A percentile compares a stretch with the other conserved stretches of the same genome.
Conservation (phyloP, 2,113 vertebrate genomes). For the Irena cyanogastra region DNA sequence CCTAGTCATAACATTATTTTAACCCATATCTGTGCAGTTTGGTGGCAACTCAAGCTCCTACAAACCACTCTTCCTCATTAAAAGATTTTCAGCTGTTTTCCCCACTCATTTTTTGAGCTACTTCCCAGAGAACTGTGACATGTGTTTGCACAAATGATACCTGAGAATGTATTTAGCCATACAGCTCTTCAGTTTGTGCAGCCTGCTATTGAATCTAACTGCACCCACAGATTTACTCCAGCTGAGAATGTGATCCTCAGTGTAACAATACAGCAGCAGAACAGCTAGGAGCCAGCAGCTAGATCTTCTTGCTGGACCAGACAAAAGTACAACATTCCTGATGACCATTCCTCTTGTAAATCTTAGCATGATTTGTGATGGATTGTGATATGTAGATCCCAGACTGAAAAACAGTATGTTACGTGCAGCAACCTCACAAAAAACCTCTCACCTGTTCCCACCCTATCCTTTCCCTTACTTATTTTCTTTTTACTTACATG, state of each 20-base stretch:
- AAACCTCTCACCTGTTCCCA: not conserved
- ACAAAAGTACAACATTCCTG: not conserved
- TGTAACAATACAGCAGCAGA: not conserved
- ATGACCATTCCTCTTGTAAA: not conserved
- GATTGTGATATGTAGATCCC: not conserved
- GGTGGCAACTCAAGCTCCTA: not conserved
- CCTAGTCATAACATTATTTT: not conserved
- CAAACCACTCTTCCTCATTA: not conserved
- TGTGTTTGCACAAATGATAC: not conserved
- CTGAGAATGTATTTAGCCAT: not conserved
- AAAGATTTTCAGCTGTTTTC: not conserved
- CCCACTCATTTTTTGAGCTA: not conserved
- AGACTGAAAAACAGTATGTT: not conserved
- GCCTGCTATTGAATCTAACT: not conserved
- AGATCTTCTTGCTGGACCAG: not conserved
- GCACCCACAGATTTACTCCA: rapidly evolving
- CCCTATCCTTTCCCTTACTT: not conserved
- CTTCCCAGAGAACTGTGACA: not conserved
- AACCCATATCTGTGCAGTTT: not conserved
- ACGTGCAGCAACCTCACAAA: not conserved
- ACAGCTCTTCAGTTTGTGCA: not conserved
- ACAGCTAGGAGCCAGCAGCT: not conserved
- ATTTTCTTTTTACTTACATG: not conserved
- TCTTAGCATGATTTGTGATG: not conserved
- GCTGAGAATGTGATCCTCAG: not conserved